phyloP scores from a whole-genome alignment of 2,888 invertebrate species.

The Balanococcus diminutus region DNA sequence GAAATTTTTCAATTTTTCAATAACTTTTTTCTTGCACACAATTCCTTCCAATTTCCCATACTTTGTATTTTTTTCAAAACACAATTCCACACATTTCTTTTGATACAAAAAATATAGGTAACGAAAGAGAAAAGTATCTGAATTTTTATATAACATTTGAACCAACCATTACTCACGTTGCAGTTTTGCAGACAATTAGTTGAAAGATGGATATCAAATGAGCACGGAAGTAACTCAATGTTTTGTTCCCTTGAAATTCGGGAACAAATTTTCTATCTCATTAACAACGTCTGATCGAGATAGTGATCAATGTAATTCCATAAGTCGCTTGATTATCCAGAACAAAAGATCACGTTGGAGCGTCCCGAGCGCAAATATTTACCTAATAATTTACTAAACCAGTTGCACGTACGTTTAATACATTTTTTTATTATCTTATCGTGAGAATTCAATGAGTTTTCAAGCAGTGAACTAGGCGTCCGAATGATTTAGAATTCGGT shows the following conservation, averaged over 20 bases:
- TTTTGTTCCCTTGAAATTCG: background rate
- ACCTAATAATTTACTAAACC: background rate
- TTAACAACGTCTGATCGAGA: slow-evolving; percentile 25
- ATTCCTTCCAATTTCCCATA: background rate
- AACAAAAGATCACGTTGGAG: background rate
- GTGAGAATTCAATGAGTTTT: slow-evolving; percentile 25
- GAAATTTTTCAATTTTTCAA: too few relatives aligned
- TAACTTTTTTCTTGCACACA: too few relatives aligned
- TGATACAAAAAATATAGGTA: too few relatives aligned
- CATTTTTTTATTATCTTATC: background rate
- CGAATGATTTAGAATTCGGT: background rate
- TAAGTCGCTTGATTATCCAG: background rate
- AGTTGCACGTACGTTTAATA: background rate
- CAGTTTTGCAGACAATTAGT: background rate
- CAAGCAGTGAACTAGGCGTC: background rate
- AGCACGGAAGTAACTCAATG: background rate
- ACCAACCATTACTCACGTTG: slow-evolving; percentile 20
- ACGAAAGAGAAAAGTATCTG: background rate
- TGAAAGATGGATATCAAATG: slow-evolving; percentile 6
- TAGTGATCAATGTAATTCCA: background rate
- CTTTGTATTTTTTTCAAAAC: background rate
- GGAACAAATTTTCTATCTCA: background rate
- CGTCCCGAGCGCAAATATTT: background rate
- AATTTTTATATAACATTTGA: background rate
- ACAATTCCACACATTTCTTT: too few relatives aligned